Evolutionary conservation across 37 sponge, comb jelly and placozoan genomes (phyloP), one percentile per base, ranked within the genome.

Genomic region (Hormiphora californensis): DNA sequence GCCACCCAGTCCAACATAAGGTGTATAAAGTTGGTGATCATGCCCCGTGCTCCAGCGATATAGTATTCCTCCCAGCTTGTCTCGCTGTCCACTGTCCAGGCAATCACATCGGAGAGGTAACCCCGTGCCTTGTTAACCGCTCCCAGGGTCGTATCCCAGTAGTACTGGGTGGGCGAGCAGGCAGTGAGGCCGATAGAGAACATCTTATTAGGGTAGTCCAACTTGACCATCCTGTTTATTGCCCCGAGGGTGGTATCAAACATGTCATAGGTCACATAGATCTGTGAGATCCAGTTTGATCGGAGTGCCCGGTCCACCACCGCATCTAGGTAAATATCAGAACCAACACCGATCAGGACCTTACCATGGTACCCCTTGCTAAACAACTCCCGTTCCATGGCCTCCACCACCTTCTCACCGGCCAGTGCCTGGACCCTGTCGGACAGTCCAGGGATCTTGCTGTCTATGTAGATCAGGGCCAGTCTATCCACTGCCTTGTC

Each of bases 151-250:
- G 61, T 57, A 30, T 57, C 61, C 61, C 61, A 57, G 61, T 57
- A 57, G 61, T 57, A 57, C 61, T 57, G 61, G n/a, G 61, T 57
- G n/a, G 61, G 61, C 3, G 61, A 57, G n/a, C 61, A 57, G 27
- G 61, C 61, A 28, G 61, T 57, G 30, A 57, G 61, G 7, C 61
- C 61, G 61, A 57, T 57, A 12, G 61, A 57, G 61, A 57, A 57
- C 21, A 57, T 57, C 61, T 57, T 57, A 30, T 57, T 57, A 30
- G 61, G 61, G 61, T 57, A 57, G 15, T 5, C 15, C 61, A 57
- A 30, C 9, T 57, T 12, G n/a, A 57, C 27, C 61, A 57, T 57
- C 30, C 30, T 57, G 30, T 15, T 57, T 30, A 57, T 23, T 5
- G 61, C 61, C 7, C 61, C 61, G 30, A 57, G 22, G 9, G 61